Conservation (phyloP, 53 echinoderm and acorn worm genomes). For the Holothuria leucospilota region DNA sequence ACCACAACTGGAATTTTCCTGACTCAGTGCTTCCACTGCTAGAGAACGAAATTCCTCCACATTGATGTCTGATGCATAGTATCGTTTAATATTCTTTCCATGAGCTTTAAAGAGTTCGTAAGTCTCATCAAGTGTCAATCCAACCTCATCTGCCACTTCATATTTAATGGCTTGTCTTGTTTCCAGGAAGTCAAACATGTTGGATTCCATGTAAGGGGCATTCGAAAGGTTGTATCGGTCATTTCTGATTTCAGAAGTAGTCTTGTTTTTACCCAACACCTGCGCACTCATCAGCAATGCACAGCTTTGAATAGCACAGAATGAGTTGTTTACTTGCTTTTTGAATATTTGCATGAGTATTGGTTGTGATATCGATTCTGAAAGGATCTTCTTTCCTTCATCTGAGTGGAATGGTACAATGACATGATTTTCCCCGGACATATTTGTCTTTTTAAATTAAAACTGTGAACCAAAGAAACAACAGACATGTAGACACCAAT, state of each 20-base stretch:
- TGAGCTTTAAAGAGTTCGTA: conserved; percentile 45
- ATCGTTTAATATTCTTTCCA: conserved; percentile 31
- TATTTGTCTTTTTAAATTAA: not conserved
- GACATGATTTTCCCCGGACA: not conserved
- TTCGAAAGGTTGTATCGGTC: not conserved
- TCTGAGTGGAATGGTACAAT: conserved; percentile 38
- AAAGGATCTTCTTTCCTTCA: conserved; percentile 62
- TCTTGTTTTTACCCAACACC: conserved; percentile 40
- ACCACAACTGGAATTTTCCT: conserved; percentile 46
- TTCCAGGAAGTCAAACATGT: conserved; percentile 65
- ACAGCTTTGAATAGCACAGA: conserved; percentile 69
- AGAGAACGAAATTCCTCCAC: conserved; percentile 68
- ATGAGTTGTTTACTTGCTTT: conserved; percentile 68
- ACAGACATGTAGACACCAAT: too few species aligned
- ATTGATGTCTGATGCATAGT: conserved; percentile 47
- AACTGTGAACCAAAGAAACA: too few species aligned
- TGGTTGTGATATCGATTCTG: conserved; percentile 43
- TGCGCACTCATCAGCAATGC: conserved; percentile 72
- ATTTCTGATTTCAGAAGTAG: conserved; percentile 1
- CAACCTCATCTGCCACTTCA: conserved; percentile 26
- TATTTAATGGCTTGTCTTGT: conserved; percentile 52
- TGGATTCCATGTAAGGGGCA: conserved; percentile 52
- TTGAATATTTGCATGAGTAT: conserved; percentile 64
- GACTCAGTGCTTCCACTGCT: conserved; percentile 46
- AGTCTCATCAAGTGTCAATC: conserved; percentile 59